Conservation (phyloP, 2,888 invertebrate genomes). For the Zaprionus bogoriensis region DNA sequence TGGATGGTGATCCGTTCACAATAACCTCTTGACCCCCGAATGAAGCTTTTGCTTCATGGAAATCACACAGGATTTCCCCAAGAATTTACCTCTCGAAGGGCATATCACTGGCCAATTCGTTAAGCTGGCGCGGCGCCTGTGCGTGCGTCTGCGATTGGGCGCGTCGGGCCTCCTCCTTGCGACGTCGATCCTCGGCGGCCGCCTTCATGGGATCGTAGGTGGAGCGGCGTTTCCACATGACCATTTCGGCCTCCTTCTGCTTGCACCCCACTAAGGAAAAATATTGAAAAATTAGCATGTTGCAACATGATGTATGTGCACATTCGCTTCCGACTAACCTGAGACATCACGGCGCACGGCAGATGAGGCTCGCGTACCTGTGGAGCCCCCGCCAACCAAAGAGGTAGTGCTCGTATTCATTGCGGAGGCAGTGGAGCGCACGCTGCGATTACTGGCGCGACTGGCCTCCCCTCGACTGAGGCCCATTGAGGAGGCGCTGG, state of each 20-base stretch:
- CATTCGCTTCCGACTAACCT: constrained; percentile 50
- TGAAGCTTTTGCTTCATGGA: too few relatives aligned
- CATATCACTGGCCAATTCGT: constrained; percentile 60
- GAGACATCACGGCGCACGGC: constrained; percentile 79
- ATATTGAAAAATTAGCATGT: neutral
- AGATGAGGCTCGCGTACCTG: constrained; percentile 68
- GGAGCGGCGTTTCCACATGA: constrained; percentile 97
- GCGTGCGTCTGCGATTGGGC: constrained; percentile 57
- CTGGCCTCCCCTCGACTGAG: constrained; percentile 79
- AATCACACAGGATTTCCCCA: neutral
- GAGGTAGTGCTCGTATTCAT: constrained; percentile 78
- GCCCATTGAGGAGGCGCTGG: constrained; percentile 82
- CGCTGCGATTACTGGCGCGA: constrained; percentile 81
- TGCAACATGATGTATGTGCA: neutral
- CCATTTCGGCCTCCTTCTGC: constrained; percentile 91
- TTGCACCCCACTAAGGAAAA: constrained; percentile 86
- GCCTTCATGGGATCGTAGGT: constrained; percentile 97
- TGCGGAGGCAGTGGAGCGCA: constrained; percentile 78
- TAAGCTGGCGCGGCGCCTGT: constrained; percentile 62
- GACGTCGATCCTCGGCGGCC: constrained; percentile 92
- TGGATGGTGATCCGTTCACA: too few relatives aligned
- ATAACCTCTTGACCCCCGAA: too few relatives aligned
- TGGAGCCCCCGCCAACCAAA: constrained; percentile 49
- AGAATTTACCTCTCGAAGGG: constrained; percentile 78
- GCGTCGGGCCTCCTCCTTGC: constrained; percentile 85